phyloP scores from a whole-genome alignment of 1,140 invertebrate species.

The Bombus turneri region DNA sequence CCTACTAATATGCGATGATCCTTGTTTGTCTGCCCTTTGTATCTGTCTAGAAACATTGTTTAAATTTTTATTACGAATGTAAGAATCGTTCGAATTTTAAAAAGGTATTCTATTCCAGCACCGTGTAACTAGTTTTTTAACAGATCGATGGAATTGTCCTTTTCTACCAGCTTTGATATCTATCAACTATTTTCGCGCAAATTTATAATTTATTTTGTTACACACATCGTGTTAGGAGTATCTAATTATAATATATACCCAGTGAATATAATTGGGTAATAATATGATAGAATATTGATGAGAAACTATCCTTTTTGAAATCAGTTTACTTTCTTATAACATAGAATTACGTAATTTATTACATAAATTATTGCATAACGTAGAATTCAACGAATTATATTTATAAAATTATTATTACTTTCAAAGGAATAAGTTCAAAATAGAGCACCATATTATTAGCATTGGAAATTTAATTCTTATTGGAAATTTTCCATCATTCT shows the following conservation, averaged over 20 bases:
- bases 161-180: not conserved
- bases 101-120: not conserved
- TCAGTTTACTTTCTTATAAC: not conserved
- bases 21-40: slow-evolving; percentile 17
- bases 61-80: not conserved
- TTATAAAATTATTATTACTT: not conserved
- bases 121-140: not conserved
- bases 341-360: too few relatives aligned
- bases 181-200: not conserved
- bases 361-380: too few relatives aligned
- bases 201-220: not conserved
- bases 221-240: not conserved
- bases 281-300: not conserved
- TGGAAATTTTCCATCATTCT: not conserved
- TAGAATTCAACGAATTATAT: too few relatives aligned
- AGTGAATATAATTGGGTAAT: not conserved
- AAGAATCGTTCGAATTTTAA: not conserved
- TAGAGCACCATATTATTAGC: too few relatives aligned
- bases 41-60: not conserved
- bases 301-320: not conserved
- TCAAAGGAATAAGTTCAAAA: too few relatives aligned
- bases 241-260: not conserved
- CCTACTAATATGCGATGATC: slow-evolving; percentile 25
- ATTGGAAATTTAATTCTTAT: not conserved
- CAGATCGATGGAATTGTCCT: not conserved